These are phyloP conservation scores for Ceratothoa steindachneri DNA, from an alignment of 2,888 invertebrate genomes.

Conservation along the genomic window DNA sequence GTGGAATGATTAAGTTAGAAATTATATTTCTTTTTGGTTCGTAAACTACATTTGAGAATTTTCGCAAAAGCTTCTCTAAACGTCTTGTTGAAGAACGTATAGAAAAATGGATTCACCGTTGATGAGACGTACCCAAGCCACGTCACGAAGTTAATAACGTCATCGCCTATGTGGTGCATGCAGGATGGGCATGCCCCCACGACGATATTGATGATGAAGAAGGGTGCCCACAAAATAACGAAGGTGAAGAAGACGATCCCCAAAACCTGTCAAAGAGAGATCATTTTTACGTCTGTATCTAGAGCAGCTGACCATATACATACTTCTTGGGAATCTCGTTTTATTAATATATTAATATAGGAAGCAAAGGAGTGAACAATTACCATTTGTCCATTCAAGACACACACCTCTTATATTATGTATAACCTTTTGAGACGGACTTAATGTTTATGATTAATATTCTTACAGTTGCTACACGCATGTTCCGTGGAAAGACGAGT, in stretches of 20 bases:
- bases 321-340: too few species aligned
- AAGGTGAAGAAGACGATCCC: constrained; percentile 93
- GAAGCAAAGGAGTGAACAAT: too few species aligned
- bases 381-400: too few species aligned
- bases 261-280: constrained; percentile 62
- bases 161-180: constrained; percentile 64
- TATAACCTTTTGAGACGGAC: too few species aligned
- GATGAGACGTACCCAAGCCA: constrained; percentile 93
- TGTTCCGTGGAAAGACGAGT: too few species aligned
- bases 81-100: constrained; percentile 90
- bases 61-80: constrained; percentile 87
- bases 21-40: constrained; percentile 59
- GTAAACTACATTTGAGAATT: constrained; percentile 69
- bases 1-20: neutral
- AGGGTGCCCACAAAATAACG: constrained; percentile 92
- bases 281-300: too few species aligned
- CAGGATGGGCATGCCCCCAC: constrained; percentile 78
- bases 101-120: constrained; percentile 92
- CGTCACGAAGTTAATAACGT: constrained; percentile 79
- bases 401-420: too few species aligned
- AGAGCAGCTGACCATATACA: too few species aligned
- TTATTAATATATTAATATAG: too few species aligned
- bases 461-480: too few species aligned
- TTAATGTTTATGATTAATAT: too few species aligned
- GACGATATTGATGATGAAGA: constrained; percentile 82